Conservation (phyloP, 2,113 vertebrate genomes). For the Austrofundulus limnaeus region DNA sequence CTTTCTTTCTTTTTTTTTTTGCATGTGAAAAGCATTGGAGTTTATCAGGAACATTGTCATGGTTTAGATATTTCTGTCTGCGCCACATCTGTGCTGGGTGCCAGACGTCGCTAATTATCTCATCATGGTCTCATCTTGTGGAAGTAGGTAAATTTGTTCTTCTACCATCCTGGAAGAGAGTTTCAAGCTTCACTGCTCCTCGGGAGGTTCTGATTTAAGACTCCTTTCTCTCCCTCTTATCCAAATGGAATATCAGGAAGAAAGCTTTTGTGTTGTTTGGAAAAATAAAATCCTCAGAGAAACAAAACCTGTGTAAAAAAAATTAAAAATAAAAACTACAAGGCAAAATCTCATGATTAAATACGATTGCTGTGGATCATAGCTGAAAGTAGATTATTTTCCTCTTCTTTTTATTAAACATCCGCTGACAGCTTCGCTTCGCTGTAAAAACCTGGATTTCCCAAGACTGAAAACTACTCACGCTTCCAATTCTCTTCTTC, state of each 20-base stretch:
- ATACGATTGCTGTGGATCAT: background rate
- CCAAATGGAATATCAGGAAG: background rate
- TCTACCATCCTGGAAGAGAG: background rate
- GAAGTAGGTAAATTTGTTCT: background rate
- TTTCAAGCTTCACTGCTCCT: background rate
- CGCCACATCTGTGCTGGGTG: background rate
- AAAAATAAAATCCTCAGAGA: conserved; percentile 19
- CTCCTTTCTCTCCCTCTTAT: background rate
- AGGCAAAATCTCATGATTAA: conserved; percentile 30
- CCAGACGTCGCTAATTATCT: background rate
- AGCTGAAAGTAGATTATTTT: conserved; percentile 39
- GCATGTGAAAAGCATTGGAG: background rate
- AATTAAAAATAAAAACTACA: too few relatives aligned
- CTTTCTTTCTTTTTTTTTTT: background rate
- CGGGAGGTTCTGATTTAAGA: background rate
- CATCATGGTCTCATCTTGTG: background rate
- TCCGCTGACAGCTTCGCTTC: conserved; percentile 62
- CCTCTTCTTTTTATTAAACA: conserved; percentile 63
- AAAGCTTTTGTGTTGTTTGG: background rate
- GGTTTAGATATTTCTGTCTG: background rate
- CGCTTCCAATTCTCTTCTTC: conserved; percentile 25
- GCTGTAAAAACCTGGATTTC: conserved; percentile 55
- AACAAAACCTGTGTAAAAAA: conserved; percentile 25
- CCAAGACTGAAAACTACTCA: conserved; percentile 39
- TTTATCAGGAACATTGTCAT: background rate